Percentiles rank a stretch among this genome's conserved stretches.
Conservation (phyloP, 2,888 invertebrate genomes). For the Mesopsocus fuscifrons region DNA sequence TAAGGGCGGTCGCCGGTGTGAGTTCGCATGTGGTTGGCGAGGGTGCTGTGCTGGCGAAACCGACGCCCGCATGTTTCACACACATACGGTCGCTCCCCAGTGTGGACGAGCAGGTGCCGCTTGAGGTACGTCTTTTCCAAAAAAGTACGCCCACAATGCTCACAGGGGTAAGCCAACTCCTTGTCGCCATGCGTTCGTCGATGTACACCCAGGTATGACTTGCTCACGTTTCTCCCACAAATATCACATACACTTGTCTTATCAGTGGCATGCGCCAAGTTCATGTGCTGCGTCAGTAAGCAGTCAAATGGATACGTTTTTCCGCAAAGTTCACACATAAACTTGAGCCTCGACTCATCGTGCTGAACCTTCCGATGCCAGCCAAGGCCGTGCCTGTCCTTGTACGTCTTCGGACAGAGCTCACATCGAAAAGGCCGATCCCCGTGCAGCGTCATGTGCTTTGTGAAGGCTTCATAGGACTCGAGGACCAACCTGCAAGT, state of each 20-base stretch:
- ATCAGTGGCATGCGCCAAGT: conserved; percentile 2
- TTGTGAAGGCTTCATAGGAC: background rate
- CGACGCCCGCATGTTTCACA: conserved; percentile 11
- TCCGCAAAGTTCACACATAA: conserved; percentile 4
- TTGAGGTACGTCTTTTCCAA: conserved; percentile 7
- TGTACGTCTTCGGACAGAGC: conserved; percentile 23
- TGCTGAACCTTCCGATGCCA: conserved; percentile 6
- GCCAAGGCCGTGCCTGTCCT: background rate
- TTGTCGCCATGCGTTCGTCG: background rate
- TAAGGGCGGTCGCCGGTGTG: conserved; percentile 13
- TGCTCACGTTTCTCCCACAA: conserved; percentile 8
- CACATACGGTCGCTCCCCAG: conserved; percentile 10
- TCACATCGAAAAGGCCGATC: conserved; percentile 21
- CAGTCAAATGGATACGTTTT: conserved; percentile 8
- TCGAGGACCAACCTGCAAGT: background rate
- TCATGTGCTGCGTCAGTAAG: conserved; percentile 4
- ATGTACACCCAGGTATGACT: conserved; percentile 1
- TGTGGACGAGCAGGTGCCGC: conserved; percentile 1
- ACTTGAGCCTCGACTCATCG: background rate
- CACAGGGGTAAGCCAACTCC: background rate
- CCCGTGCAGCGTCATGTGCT: conserved; percentile 23
- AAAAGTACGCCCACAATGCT: background rate
- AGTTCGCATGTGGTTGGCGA: conserved; percentile 12
- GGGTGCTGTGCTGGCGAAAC: conserved; percentile 12
- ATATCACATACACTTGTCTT: conserved; percentile 8